Base-by-base conservation (phyloP, 2,888 invertebrate genomes). In the Diplolepis rosae region DNA sequence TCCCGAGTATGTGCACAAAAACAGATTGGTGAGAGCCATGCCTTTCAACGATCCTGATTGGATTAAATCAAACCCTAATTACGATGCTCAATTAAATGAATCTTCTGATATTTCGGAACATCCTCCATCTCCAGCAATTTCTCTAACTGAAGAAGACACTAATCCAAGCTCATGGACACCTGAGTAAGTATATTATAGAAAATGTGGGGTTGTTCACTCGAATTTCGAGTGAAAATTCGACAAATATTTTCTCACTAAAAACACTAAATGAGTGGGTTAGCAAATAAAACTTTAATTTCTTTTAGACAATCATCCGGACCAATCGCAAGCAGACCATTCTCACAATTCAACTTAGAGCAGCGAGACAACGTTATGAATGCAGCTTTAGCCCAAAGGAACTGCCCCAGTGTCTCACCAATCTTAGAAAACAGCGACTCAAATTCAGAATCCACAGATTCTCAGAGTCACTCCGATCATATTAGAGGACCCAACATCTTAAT, bases 111-210 rank as follows among this genome's bases (percentile, higher is more conserved):
- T 15, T 50, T 6, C 70, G 15, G 77, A 76, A 6, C 78, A 79
- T 48, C 66, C 72, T 39, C 54, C 69, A 9, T 71, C 75, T 45
- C 67, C 77, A 11, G 22, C 66, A 9, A 75, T 73, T 48, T 42
- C 70, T 22, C 39, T 69, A 39, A 66, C 76, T 7, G 77, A 82
- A 15, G 82, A 77, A 45, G 80, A 82, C 65, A 81, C 80, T 13
- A 81, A 79, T 70, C 80, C 82, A 2, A 83, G 81, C 45, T 71
- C 78, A n/a, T 84, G 84, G 84, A 77, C 77, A 11, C 82, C 80
- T 9, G 82, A 80, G 85, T 85, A 78, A 81, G 81, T 79, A 61
- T 35, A 39, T 39, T 50, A 24, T 4, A 50, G 24, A 13, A n/a
- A n/a, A n/a, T n/a, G n/a, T n/a, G n/a, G n/a, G n/a, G n/a, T n/a